Evolutionary conservation across 1,140 invertebrate genomes (phyloP), one percentile per base, ranked within the genome.

Genomic region (Drosophila equinoxialis): DNA sequence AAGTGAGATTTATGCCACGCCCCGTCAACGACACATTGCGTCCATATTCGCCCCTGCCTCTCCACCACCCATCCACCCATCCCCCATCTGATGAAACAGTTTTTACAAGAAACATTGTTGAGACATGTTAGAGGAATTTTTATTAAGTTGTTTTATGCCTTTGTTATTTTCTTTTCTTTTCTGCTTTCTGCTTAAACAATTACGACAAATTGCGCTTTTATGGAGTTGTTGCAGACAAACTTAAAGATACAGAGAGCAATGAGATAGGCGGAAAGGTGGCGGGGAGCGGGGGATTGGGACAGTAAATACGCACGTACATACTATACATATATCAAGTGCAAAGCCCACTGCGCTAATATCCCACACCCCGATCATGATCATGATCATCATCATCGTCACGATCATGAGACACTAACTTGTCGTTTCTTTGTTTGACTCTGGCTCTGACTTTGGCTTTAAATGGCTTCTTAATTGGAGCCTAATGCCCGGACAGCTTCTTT

Each of bases 161-260:
- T 75, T 77, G 73, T 71, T 74, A 81, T 71, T 77, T 76, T 76
- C 80, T 71, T 77, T 76, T 76, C 80, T 79, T 83, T 85, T 78
- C 75, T 86, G 79, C 84, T 91, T 90, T 90, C 87, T 91, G 87
- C 89, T 87, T 90, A 90, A 90, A 90, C 87, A 90, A 90, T 90
- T 90, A 90, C 87, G 87, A 90, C 87, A 90, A 90, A 90, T 90
- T 90, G 87, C 89, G 83, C 84, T 79, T 90, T 90, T 90, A 90
- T 90, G 83, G 87, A 89, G 83, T 78, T 67, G 30, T 75, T 67
- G 30, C 59, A 30, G 41, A 67, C 42, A 45, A 62, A 23, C 13
- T 30, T 26, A 26, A 14, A 30, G 63, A 57, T 66, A 60, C 71
- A 79, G 7, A 37, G 35, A 37, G 14, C 8, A 39, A 11, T 5